Evolutionary conservation across 2,888 invertebrate species (phyloP), one percentile per base, ranked within the genome.

Genomic region (Cheilosia scutellata): DNA sequence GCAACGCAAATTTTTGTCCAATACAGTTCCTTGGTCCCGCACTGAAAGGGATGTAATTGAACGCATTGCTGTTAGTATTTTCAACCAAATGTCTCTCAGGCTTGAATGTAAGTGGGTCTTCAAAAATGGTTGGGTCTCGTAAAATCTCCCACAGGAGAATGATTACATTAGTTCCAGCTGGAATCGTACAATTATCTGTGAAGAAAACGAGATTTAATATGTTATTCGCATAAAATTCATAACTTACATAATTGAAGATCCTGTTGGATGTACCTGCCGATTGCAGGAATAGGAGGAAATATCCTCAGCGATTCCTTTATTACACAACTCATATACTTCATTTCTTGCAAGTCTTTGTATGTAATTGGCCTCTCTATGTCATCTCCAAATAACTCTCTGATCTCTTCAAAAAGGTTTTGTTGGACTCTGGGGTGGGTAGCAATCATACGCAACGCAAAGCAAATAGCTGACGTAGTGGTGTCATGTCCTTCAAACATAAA

Each of bases 221-320:
- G 20, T 2, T 27, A 53, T 31, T 9, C 0, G 27, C 5, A 4
- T 1, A 9, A 2, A 58, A 7, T 94, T 94, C 31, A 5, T 3
- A 49, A 89, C 93, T 90, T 91, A 94, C 95, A 94, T 87, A 95
- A 89, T 63, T 90, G 89, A 16, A 94, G 90, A 82, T 94, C 93
- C 88, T 94, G 93, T 0, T 92, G 91, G n/a, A 95, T 87, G 7
- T 86, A 89, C 62, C 96, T 93, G 5, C 94, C 93, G 58, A 96
- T 93, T 7, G 95, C 93, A 40, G 94, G 94, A 11, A 95, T 95
- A 57, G 95, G 95, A 0, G 96, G 95, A 88, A 93, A 95, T 1
- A 96, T 89, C 42, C 95, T 92, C 77, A 95, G 88, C 0, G 95
- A 92, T 89, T 96, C 95, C 89, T 95, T 95, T 51, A 96, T 94